Evolutionary conservation across 1,140 invertebrate species (phyloP).

Genomic region (Trachymyrmex cornetzi): DNA sequence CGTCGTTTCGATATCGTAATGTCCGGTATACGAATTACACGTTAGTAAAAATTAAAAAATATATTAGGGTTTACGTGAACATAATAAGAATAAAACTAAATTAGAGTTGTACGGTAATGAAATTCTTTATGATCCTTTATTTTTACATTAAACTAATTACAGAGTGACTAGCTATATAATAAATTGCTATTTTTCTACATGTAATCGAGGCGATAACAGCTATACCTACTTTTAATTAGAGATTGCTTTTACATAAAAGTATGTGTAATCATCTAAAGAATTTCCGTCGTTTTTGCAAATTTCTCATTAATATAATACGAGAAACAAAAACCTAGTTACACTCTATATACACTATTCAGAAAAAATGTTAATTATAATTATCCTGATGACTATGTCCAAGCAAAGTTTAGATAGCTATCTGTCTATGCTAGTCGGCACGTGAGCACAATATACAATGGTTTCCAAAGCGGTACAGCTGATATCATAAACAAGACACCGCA

Average conservation of each 20-base stretch:
- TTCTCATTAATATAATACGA: background rate
- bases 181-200: background rate
- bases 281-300: background rate
- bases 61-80: background rate
- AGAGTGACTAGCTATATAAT: background rate
- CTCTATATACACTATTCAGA: background rate
- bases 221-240: background rate
- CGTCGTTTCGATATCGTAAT: constrained; percentile 23
- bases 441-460: constrained; percentile 61
- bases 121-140: background rate
- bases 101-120: constrained; percentile 5
- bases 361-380: background rate
- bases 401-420: constrained; percentile 18
- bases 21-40: constrained; percentile 24
- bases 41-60: constrained; percentile 15
- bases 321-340: background rate
- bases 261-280: background rate
- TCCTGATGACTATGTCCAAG: background rate
- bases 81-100: constrained; percentile 17
- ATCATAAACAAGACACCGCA: constrained; percentile 49
- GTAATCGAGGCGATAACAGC: background rate
- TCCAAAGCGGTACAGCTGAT: constrained; percentile 33
- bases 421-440: constrained; percentile 15
- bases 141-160: constrained; percentile 16
- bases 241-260: background rate